Percentiles rank a stretch among this genome's conserved stretches.
Evolutionary conservation across 2,797 vertebrate genomes (phyloP).

Genomic region (Molossus alvarezi): DNA sequence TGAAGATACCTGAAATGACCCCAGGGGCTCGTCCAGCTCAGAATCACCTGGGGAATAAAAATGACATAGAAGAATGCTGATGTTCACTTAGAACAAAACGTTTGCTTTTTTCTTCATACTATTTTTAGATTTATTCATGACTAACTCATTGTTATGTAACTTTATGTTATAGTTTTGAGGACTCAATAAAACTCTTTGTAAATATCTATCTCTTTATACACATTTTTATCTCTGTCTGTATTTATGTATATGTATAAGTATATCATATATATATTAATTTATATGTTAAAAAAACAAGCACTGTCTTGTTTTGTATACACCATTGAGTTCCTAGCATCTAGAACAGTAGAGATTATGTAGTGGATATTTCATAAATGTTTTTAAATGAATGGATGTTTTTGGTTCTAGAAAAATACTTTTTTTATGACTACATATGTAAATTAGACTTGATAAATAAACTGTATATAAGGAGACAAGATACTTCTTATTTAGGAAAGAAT

Average conservation of each 20-base stretch:
- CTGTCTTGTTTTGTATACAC: background rate
- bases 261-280: background rate
- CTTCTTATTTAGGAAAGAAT: background rate
- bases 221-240: background rate
- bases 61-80: conserved; percentile 87
- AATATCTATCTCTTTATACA: background rate
- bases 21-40: conserved; percentile 77
- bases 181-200: conserved; percentile 54
- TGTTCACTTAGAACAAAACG: background rate
- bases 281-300: background rate
- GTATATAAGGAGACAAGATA: background rate
- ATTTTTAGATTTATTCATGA: background rate
- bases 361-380: background rate
- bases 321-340: background rate
- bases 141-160: background rate
- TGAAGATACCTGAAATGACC: conserved; percentile 89
- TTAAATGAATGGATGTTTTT: conserved; percentile 2
- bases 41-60: conserved; percentile 77
- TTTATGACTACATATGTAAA: conserved; percentile 4
- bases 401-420: background rate
- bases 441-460: background rate
- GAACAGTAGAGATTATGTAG: background rate
- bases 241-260: background rate
- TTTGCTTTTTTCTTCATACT: background rate
- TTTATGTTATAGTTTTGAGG: background rate